Evolutionary conservation across 1,140 invertebrate species (phyloP), one percentile per base, ranked within the genome.

Genomic region (Drosophila santomea): DNA sequence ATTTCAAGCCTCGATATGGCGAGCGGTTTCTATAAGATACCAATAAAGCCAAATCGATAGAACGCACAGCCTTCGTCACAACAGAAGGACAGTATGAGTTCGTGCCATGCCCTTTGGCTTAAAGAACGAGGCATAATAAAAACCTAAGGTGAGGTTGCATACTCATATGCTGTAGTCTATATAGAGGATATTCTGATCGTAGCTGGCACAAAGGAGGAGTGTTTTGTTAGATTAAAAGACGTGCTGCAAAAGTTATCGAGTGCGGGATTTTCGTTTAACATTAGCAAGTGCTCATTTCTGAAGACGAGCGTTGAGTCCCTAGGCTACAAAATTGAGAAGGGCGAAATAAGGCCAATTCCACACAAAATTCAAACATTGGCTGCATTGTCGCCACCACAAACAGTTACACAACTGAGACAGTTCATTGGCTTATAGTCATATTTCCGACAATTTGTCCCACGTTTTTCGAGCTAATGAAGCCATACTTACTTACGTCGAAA

Each of bases 291-390:
- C 23, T 51, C 50, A n/a, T 61, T 74, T 7, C 23, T 66, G 5
- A 32, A 48, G 39, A 0, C 39, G 5, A 50, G 48, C 23, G 41
- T 66, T 25, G 48, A 64, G 59, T 84, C 68, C 51, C 35, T 90
- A 7, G 61, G 74, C 2, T 76, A 74, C 55, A 44, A 72, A 69
- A 60, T 90, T 43, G 23, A 56, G 28, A 48, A 17, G 1, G 15
- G 50, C 8, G 28, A 52, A 52, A 52, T 52, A 36, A 52, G 32
- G 20, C 50, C 50, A 36, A 52, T 20, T 10, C 8, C 28, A 12
- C 28, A 28, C 5, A 35, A 51, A 17, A 17, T 51, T 6, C 47
- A 25, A 17, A 6, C 47, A 25, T 25, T 25, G 23, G 3, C 23
- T 25, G 23, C 23, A 25, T 25, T 25, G 23, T 3, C 23, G 23